Percentiles rank a stretch among this genome's conserved stretches.
These are phyloP conservation scores for Calosoma granatense DNA, from an alignment of 1,140 invertebrate species.

Conservation along the genomic window DNA sequence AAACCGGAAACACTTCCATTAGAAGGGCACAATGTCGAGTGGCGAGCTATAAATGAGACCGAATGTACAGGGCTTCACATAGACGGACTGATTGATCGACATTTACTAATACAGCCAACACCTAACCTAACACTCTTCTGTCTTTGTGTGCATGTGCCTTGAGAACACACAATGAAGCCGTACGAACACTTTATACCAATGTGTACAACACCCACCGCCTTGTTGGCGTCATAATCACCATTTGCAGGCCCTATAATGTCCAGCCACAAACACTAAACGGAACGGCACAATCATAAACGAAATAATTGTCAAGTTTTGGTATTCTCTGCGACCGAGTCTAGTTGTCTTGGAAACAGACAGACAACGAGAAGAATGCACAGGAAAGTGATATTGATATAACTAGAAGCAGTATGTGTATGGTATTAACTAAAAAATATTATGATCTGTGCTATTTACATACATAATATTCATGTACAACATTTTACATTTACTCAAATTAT, in stretches of 20 bases:
- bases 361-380: no score
- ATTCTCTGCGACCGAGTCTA: no score
- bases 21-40: neutral
- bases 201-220: neutral
- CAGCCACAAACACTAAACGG: neutral
- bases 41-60: neutral
- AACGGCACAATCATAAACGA: neutral
- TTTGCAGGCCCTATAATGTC: neutral
- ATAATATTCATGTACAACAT: no score
- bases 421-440: no score
- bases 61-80: neutral
- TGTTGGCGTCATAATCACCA: neutral
- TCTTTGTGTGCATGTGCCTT: no score
- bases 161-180: neutral
- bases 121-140: no score
- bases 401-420: no score
- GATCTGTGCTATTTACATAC: no score
- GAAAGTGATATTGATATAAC: no score
- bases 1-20: neutral
- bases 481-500: no score
- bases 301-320: conserved; percentile 6
- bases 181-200: neutral
- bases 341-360: no score
- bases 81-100: neutral
- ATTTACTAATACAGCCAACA: no score